Evolutionary conservation across 2,888 invertebrate genomes (phyloP).

Genomic region (Phaonia tiefii): DNA sequence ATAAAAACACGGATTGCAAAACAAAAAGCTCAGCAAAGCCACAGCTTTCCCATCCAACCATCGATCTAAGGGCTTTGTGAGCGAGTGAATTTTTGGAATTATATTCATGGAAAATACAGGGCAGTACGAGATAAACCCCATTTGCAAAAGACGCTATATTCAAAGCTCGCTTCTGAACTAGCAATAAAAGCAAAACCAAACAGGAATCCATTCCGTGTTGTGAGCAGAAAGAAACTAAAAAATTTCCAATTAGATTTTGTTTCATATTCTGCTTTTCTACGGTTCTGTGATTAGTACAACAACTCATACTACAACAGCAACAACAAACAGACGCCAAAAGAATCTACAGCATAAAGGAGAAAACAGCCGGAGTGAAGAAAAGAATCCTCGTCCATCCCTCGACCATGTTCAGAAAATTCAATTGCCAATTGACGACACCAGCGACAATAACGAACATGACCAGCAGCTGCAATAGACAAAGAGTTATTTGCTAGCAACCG

Average conservation of each 20-base stretch:
- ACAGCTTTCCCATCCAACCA: no score
- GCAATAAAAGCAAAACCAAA: slow-evolving; percentile 44
- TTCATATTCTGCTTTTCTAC: slow-evolving; percentile 39
- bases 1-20: slow-evolving; percentile 45
- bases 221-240: slow-evolving; percentile 36
- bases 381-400: slow-evolving; percentile 93
- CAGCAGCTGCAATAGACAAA: slow-evolving; percentile 64
- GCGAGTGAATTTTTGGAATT: no score
- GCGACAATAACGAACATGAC: slow-evolving; percentile 70
- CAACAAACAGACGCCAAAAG: slow-evolving; percentile 47
- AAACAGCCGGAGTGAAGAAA: slow-evolving; percentile 87
- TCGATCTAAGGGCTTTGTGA: no score
- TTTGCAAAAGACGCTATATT: slow-evolving; percentile 57
- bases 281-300: slow-evolving; percentile 64
- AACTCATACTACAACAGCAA: slow-evolving; percentile 48
- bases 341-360: slow-evolving; percentile 71
- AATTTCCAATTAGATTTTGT: slow-evolving; percentile 53
- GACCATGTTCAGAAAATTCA: slow-evolving; percentile 92
- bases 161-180: slow-evolving; percentile 31
- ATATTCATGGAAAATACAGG: slow-evolving; percentile 51
- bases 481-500: slow-evolving; percentile 66
- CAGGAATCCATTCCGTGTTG: slow-evolving; percentile 57
- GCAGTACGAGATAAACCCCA: no score
- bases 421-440: slow-evolving; percentile 71
- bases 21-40: background rate